These are phyloP conservation scores for Oenanthe oenanthe DNA, from an alignment of 2,113 vertebrate genomes.

Conservation along the genomic window DNA sequence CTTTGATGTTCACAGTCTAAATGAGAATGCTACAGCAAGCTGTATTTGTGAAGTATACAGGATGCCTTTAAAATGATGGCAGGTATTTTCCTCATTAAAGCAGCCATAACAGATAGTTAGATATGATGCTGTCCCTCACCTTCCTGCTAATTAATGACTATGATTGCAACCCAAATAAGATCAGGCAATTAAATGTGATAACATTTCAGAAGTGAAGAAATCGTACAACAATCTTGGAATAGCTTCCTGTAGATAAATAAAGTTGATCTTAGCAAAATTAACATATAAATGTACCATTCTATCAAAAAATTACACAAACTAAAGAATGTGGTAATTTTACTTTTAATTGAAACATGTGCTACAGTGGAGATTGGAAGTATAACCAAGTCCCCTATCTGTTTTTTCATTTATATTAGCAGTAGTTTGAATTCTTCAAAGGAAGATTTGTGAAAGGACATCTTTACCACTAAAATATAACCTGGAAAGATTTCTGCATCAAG, in stretches of 20 bases:
- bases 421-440: constrained; percentile 14
- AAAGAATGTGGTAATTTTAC: constrained; percentile 75
- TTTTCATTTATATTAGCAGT: background rate
- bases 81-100: constrained; percentile 89
- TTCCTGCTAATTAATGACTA: constrained; percentile 90
- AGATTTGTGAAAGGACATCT: background rate
- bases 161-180: constrained; percentile 89
- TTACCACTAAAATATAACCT: background rate
- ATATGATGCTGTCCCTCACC: constrained; percentile 91
- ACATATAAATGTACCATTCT: constrained; percentile 82
- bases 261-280: constrained; percentile 83
- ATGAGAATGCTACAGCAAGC: constrained; percentile 84
- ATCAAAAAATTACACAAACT: constrained; percentile 71
- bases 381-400: constrained; percentile 17
- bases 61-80: constrained; percentile 83
- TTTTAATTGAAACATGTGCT: constrained; percentile 78
- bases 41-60: constrained; percentile 84
- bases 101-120: constrained; percentile 85
- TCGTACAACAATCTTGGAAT: constrained; percentile 78
- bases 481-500: background rate
- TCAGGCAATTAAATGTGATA: constrained; percentile 93
- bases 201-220: constrained; percentile 85
- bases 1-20: constrained; percentile 90
- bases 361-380: constrained; percentile 14
- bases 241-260: constrained; percentile 81